Percentiles rank a stretch among this genome's conserved stretches.
phyloP scores from a whole-genome alignment of 2,113 vertebrate genomes.

The Edolisoma coerulescens region DNA sequence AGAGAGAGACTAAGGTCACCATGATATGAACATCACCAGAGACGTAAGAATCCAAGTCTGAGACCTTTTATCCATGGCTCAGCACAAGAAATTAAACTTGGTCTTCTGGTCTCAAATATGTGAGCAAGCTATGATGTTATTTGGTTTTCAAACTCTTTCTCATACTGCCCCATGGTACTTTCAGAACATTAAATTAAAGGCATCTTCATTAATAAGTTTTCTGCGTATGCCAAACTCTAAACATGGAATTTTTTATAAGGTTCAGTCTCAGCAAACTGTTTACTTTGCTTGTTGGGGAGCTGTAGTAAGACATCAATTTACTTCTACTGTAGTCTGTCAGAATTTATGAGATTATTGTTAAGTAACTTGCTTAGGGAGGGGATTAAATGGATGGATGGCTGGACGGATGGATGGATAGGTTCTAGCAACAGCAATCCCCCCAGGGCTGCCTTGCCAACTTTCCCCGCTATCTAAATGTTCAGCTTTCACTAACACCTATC shows the following conservation, averaged over 20 bases:
- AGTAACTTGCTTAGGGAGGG: not conserved
- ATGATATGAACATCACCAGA: not conserved
- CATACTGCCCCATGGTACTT: not conserved
- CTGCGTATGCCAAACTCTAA: not conserved
- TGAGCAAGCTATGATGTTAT: not conserved
- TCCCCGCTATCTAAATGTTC: not conserved
- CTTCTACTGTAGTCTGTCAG: not conserved
- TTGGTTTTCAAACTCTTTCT: not conserved
- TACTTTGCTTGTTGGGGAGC: not conserved
- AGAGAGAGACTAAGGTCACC: not conserved
- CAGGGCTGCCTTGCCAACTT: not conserved
- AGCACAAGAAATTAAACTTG: not conserved
- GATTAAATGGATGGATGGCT: not conserved
- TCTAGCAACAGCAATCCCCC: not conserved
- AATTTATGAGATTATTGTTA: slow-evolving; percentile 3
- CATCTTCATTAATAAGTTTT: not conserved
- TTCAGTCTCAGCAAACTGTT: not conserved
- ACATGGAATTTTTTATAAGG: not conserved
- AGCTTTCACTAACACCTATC: not conserved
- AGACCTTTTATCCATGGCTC: not conserved
- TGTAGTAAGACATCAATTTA: not conserved
- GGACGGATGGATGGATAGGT: not conserved
- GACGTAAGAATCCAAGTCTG: not conserved
- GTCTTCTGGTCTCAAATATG: not conserved
- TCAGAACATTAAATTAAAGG: not conserved